Evolutionary conservation across 1,140 invertebrate genomes (phyloP).

Genomic region (Centruroides vittatus): DNA sequence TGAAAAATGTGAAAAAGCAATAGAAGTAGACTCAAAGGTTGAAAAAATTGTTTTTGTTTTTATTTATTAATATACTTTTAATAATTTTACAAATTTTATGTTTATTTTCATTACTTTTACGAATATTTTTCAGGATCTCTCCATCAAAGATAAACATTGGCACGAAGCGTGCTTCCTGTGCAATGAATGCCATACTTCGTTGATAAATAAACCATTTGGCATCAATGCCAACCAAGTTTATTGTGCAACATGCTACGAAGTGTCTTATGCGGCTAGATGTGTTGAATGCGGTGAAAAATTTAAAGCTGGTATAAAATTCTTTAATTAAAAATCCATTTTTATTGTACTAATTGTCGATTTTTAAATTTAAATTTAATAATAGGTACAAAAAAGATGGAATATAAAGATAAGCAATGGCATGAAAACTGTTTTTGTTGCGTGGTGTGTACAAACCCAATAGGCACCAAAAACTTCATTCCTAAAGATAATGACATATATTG

Average conservation of each 20-base stretch:
- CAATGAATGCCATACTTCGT: constrained; percentile 17
- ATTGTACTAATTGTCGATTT: too few species aligned
- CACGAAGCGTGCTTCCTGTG: constrained; percentile 41
- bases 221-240: constrained; percentile 39
- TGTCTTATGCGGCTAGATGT: constrained; percentile 25
- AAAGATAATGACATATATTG: constrained; percentile 14
- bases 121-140: constrained; percentile 31
- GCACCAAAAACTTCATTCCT: constrained; percentile 11
- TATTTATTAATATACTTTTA: too few species aligned
- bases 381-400: constrained; percentile 15
- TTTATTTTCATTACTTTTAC: too few species aligned
- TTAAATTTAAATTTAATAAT: constrained; percentile 21
- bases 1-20: neutral
- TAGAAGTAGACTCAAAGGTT: neutral
- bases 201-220: constrained; percentile 37
- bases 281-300: constrained; percentile 31
- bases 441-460: constrained; percentile 9
- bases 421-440: constrained; percentile 17
- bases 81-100: too few species aligned
- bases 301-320: constrained; percentile 31
- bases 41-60: too few species aligned
- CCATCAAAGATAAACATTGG: constrained; percentile 42
- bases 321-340: too few species aligned
- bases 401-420: constrained; percentile 14
- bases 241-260: constrained; percentile 41